phyloP scores from a whole-genome alignment of 2,888 invertebrate species.

The Mactromeris polynyma region DNA sequence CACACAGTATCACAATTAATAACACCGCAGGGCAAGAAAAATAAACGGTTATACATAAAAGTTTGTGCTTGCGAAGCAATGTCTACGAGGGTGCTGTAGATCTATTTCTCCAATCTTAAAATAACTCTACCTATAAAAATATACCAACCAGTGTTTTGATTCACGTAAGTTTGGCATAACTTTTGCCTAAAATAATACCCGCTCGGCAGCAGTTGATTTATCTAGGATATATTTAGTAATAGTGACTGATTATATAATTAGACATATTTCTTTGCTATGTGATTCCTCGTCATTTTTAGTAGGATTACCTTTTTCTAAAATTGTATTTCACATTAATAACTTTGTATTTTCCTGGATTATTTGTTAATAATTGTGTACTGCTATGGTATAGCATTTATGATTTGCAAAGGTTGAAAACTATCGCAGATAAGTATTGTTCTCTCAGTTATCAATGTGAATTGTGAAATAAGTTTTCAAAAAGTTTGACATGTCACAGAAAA shows the following conservation, averaged over 20 bases:
- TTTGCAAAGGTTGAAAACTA: too few species aligned
- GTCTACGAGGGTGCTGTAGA: not conserved
- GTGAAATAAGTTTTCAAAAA: not conserved
- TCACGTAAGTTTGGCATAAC: not conserved
- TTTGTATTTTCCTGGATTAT: too few species aligned
- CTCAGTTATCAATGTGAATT: not conserved
- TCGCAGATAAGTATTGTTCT: not conserved
- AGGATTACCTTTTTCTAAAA: not conserved
- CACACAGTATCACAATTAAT: too few species aligned
- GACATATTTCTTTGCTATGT: not conserved
- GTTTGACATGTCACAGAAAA: conserved; percentile 55
- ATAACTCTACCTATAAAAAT: conserved; percentile 16
- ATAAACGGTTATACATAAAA: too few species aligned
- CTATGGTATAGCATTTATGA: too few species aligned
- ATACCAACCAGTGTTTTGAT: not conserved
- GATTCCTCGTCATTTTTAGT: not conserved
- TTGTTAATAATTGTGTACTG: too few species aligned
- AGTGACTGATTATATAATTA: conserved; percentile 1
- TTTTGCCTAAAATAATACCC: not conserved
- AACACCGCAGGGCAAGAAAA: too few species aligned
- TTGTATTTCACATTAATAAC: too few species aligned
- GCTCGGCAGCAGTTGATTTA: not conserved
- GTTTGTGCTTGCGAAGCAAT: not conserved
- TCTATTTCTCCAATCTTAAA: not conserved
- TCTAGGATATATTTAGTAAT: not conserved